A percentile compares a stretch with the other conserved stretches of the same genome.
phyloP scores from a whole-genome alignment of 2,113 vertebrate genomes.

The Corythaixoides concolor region DNA sequence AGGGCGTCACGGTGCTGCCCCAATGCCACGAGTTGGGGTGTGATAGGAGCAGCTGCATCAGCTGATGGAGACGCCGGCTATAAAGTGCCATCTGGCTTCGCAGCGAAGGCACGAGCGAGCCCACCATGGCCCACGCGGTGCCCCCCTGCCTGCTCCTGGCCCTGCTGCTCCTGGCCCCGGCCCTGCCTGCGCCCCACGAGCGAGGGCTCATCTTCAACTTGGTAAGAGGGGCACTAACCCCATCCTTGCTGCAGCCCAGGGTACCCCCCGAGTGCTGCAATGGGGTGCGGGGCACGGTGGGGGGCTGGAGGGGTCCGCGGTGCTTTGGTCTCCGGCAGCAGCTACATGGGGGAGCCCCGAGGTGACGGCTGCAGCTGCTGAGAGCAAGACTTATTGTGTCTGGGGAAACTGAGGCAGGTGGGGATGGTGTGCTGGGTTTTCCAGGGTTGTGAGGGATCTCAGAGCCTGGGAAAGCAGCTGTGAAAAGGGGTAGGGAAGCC shows the following conservation, averaged over 20 bases:
- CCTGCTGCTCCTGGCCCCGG: not conserved
- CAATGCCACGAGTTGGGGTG: not conserved
- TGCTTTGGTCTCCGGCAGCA: not conserved
- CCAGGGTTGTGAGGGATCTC: not conserved
- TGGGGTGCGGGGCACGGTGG: accelerated
- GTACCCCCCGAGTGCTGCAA: not conserved
- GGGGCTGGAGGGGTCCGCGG: not conserved
- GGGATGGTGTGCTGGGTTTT: not conserved
- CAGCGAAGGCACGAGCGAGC: accelerated
- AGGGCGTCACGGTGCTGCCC: not conserved
- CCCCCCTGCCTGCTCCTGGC: constrained; percentile 31
- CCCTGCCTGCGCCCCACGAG: not conserved
- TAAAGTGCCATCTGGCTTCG: not conserved
- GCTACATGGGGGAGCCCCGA: accelerated
- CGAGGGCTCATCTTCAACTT: constrained; percentile 63
- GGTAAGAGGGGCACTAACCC: constrained; percentile 43
- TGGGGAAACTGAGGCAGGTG: not conserved
- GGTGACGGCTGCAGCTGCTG: accelerated
- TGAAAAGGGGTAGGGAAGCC: not conserved
- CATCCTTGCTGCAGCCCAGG: not conserved
- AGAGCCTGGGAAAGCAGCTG: not conserved
- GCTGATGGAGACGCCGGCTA: not conserved
- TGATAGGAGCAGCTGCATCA: constrained; percentile 31
- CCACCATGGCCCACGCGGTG: constrained; percentile 52
- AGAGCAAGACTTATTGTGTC: not conserved